Percentiles rank a stretch among this genome's conserved stretches.
These are phyloP conservation scores for Limnephilus lunatus DNA, from an alignment of 2,888 invertebrate genomes.

Conservation along the genomic window DNA sequence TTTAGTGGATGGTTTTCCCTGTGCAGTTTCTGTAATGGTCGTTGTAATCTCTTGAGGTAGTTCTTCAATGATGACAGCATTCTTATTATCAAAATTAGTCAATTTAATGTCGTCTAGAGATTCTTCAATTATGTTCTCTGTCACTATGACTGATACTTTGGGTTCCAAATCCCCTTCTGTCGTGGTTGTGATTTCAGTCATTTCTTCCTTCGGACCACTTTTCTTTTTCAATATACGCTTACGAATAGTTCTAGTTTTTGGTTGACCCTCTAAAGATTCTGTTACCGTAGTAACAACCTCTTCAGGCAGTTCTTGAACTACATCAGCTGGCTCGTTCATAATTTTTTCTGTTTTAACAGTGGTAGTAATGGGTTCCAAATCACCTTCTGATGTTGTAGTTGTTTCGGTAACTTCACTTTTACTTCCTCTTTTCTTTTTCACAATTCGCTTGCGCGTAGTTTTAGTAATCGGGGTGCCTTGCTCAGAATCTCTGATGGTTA, in stretches of 20 bases:
- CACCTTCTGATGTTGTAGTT: constrained; percentile 67
- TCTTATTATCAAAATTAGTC: not conserved
- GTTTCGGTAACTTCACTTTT: constrained; percentile 66
- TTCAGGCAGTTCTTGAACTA: constrained; percentile 50
- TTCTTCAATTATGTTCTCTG: not conserved
- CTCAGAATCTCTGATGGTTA: not conserved
- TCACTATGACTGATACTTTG: not conserved
- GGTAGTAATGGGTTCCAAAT: constrained; percentile 63
- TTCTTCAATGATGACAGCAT: constrained; percentile 68
- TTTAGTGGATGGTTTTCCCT: constrained; percentile 68
- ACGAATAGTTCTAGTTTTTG: not conserved
- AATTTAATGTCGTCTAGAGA: not conserved
- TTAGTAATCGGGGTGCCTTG: constrained; percentile 2
- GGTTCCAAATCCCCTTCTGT: not conserved
- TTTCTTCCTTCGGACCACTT: not conserved
- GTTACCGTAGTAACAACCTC: constrained; percentile 66
- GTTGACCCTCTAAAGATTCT: constrained; percentile 67
- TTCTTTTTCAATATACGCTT: not conserved
- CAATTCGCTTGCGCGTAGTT: constrained; percentile 68
- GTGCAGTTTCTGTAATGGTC: constrained; percentile 66
- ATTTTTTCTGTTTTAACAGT: constrained; percentile 63
- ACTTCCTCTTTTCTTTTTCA: constrained; percentile 68
- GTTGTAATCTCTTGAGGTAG: constrained; percentile 62
- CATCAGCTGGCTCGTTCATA: constrained; percentile 68
- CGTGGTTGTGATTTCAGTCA: not conserved